Conservation (phyloP, 1,140 invertebrate genomes). For the Pogonognathellus flavescens region DNA sequence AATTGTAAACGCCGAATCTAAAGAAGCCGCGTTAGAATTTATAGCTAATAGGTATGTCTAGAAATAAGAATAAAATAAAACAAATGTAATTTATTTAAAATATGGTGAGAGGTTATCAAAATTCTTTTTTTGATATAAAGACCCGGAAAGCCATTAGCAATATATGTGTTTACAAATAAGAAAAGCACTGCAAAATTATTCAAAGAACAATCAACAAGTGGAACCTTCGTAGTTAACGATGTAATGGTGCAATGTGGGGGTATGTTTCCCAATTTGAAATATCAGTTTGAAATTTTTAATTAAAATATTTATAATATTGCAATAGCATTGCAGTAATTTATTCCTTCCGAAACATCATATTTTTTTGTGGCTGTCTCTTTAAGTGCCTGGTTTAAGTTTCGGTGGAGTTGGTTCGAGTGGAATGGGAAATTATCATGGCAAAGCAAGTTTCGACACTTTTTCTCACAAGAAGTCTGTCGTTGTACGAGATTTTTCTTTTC, state of each 20-base stretch:
- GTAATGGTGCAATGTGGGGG: slow-evolving; percentile 2
- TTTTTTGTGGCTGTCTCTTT: no score
- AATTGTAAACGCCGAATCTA: slow-evolving; percentile 73
- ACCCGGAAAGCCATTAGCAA: slow-evolving; percentile 78
- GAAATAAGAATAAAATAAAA: background rate
- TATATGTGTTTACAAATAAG: slow-evolving; percentile 89
- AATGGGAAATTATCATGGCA: slow-evolving; percentile 93
- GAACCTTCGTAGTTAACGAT: slow-evolving; percentile 71
- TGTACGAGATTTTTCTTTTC: slow-evolving; percentile 42
- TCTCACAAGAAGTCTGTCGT: slow-evolving; percentile 75
- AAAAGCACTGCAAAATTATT: slow-evolving; percentile 81
- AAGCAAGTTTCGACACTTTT: slow-evolving; percentile 91
- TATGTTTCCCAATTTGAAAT: no score
- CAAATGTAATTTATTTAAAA: background rate
- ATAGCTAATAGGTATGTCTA: slow-evolving; percentile 77
- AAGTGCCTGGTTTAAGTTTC: slow-evolving; percentile 82
- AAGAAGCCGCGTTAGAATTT: slow-evolving; percentile 88
- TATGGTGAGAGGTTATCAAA: no score
- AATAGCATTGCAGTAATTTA: no score
- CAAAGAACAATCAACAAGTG: slow-evolving; percentile 83
- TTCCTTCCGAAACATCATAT: no score
- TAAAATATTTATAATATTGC: no score
- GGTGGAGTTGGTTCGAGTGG: slow-evolving; percentile 90
- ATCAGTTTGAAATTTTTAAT: no score
- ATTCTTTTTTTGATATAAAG: no score